These are phyloP conservation scores for Pipistrellus pygmaeus DNA, from an alignment of 2,797 vertebrate species.

Conservation along the genomic window DNA sequence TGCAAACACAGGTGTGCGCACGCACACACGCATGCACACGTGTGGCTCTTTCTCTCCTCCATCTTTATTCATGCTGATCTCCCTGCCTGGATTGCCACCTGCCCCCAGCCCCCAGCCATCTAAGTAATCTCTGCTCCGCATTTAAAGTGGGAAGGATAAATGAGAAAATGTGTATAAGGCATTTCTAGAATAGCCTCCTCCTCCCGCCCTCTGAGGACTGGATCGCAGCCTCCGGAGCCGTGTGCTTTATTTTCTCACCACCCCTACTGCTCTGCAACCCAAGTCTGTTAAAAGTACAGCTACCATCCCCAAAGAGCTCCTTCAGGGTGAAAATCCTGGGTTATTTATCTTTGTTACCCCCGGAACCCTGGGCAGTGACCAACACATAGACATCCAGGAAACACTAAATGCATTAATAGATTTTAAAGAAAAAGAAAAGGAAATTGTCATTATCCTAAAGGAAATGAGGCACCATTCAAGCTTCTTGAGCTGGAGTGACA, in stretches of 20 bases:
- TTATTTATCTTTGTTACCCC: not conserved
- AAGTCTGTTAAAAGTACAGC: not conserved
- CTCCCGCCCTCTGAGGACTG: not conserved
- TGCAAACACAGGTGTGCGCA: fast-evolving
- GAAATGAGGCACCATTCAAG: not conserved
- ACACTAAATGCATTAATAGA: not conserved
- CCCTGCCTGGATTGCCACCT: not conserved
- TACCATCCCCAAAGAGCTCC: not conserved
- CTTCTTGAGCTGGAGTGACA: not conserved
- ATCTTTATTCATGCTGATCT: not conserved
- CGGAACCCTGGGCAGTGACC: not conserved
- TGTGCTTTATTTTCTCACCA: not conserved
- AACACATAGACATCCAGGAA: not conserved
- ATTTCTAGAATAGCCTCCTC: not conserved
- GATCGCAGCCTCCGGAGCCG: not conserved
- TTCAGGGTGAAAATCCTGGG: not conserved
- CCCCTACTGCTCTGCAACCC: not conserved
- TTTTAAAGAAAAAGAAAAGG: not conserved
- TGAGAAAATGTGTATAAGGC: not conserved
- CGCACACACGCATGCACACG: not conserved
- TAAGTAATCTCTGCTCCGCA: not conserved
- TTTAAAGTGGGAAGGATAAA: not conserved
- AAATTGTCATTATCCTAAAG: conserved; percentile 26
- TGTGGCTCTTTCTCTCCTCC: not conserved
- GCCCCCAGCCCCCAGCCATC: not conserved